Evolutionary conservation across 2,113 vertebrate species (phyloP).

Genomic region (Seriola rivoliana): DNA sequence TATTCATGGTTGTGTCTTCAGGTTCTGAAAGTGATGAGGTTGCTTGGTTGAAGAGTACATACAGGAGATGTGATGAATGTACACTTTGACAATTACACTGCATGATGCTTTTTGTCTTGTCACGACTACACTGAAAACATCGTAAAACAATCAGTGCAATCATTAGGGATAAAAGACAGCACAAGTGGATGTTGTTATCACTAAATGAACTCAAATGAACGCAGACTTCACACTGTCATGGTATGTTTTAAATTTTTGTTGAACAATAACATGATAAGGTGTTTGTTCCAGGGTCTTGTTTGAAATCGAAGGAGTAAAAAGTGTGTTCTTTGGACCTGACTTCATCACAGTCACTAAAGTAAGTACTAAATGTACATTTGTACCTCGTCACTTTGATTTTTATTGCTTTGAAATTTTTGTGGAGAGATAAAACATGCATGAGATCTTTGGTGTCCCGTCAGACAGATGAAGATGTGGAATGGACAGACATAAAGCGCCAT

Average conservation of each 20-base stretch:
- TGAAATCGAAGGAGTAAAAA: conserved; percentile 87
- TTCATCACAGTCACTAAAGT: conserved; percentile 89
- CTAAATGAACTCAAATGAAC: background rate
- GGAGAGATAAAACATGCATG: background rate
- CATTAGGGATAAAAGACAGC: background rate
- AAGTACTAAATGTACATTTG: conserved; percentile 34
- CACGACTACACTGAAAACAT: background rate
- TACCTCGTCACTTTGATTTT: background rate
- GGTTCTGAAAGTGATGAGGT: background rate
- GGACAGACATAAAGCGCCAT: conserved; percentile 82
- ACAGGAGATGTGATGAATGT: background rate
- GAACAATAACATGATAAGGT: conserved; percentile 18
- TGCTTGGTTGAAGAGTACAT: background rate
- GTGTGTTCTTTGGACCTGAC: conserved; percentile 88
- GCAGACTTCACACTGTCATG: background rate
- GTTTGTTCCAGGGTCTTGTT: conserved; percentile 82
- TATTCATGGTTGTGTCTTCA: background rate
- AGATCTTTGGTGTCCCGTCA: conserved; percentile 55
- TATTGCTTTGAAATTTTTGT: background rate
- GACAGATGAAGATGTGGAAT: conserved; percentile 84
- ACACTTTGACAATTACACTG: background rate
- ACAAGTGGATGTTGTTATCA: conserved; percentile 12
- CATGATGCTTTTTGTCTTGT: conserved; percentile 12
- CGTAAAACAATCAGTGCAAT: background rate
- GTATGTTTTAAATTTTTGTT: background rate